Conservation (phyloP, 1,140 invertebrate species). For the Drosophila repletoides region DNA sequence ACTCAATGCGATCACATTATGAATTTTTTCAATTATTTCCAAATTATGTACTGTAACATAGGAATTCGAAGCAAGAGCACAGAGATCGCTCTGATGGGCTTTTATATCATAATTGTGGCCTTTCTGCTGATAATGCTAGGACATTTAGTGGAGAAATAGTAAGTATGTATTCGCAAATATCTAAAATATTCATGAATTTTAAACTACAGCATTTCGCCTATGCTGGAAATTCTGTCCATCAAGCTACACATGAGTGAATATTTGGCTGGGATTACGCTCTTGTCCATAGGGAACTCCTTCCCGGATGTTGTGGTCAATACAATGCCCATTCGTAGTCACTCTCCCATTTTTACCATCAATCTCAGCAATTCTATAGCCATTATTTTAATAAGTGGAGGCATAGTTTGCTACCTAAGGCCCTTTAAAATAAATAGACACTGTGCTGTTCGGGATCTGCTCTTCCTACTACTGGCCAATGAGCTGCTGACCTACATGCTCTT, state of each 20-base stretch:
- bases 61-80: neutral
- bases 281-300: slow-evolving; percentile 45
- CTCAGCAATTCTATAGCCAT: slow-evolving; percentile 41
- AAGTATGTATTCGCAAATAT: neutral
- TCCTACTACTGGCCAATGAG: slow-evolving; percentile 26
- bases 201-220: slow-evolving; percentile 29
- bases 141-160: neutral
- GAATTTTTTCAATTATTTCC: slow-evolving; percentile 17
- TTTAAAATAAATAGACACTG: slow-evolving; percentile 38
- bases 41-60: slow-evolving; percentile 16
- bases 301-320: slow-evolving; percentile 45
- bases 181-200: neutral
- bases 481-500: slow-evolving; percentile 14
- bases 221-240: slow-evolving; percentile 33
- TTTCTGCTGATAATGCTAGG: neutral
- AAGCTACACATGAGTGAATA: slow-evolving; percentile 52
- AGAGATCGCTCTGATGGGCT: neutral
- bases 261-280: slow-evolving; percentile 39
- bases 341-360: slow-evolving; percentile 44
- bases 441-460: slow-evolving; percentile 40
- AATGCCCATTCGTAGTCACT: slow-evolving; percentile 46
- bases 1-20: neutral
- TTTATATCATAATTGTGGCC: slow-evolving; percentile 1
- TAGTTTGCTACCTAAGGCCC: slow-evolving; percentile 37
- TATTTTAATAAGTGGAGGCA: slow-evolving; percentile 40